These are phyloP conservation scores for Drymonia ruficornis DNA, from an alignment of 2,888 invertebrate genomes.

Conservation along the genomic window DNA sequence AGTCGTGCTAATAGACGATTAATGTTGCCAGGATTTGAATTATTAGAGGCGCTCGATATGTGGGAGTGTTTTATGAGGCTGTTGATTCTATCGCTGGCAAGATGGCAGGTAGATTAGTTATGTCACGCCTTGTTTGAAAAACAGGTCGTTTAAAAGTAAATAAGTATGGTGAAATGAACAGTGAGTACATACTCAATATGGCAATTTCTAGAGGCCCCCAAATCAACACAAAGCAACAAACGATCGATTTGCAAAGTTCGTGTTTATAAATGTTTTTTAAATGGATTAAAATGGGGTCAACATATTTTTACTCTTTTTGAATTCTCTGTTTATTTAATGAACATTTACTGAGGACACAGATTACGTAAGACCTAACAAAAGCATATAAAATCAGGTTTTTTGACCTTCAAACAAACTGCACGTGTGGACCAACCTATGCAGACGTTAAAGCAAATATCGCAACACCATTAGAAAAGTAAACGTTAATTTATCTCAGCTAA, in stretches of 20 bases:
- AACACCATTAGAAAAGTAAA: constrained; percentile 5
- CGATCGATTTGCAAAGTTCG: too few relatives aligned
- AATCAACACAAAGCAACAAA: too few relatives aligned
- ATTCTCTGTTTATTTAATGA: too few relatives aligned
- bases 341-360: too few relatives aligned
- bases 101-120: background rate
- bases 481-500: background rate
- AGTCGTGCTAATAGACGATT: background rate
- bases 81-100: background rate
- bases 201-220: too few relatives aligned
- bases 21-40: constrained; percentile 1
- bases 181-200: too few relatives aligned
- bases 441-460: constrained; percentile 1
- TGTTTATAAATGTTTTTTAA: too few relatives aligned
- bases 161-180: too few relatives aligned
- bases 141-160: too few relatives aligned
- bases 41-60: background rate
- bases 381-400: background rate
- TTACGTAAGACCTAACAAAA: too few relatives aligned
- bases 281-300: too few relatives aligned
- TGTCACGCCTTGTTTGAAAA: background rate
- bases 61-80: background rate
- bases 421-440: background rate
- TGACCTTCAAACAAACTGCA: background rate
- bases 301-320: too few relatives aligned